Evolutionary conservation across 1,140 invertebrate species (phyloP).

Genomic region (fruit fly (Drosophila melanogaster)): Release_6_plus_ISO1_MT NT_033779.5:7921001-7921500

Average conservation of each 20-base stretch:
- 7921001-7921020: constrained; percentile 38
- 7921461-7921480: constrained; percentile 50
- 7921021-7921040: constrained; percentile 49
- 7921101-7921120: constrained; percentile 62
- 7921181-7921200: constrained; percentile 42
- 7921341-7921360: constrained; percentile 1
- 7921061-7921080: constrained; percentile 24
- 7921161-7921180: constrained; percentile 8
- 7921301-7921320: constrained; percentile 24
- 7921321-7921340: neutral
- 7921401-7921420: constrained; percentile 78
- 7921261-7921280: constrained; percentile 34
- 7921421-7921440: constrained; percentile 53
- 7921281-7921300: constrained; percentile 11
- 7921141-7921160: neutral
- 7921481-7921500: constrained; percentile 66
- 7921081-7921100: constrained; percentile 55
- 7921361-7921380: constrained; percentile 65
- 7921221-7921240: constrained; percentile 50
- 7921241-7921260: constrained; percentile 51
- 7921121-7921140: constrained; percentile 46
- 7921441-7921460: constrained; percentile 44
- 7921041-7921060: constrained; percentile 48
- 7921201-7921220: constrained; percentile 56
- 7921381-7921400: constrained; percentile 59